A percentile compares a stretch with the other conserved stretches of the same genome.
Conservation (phyloP, 2,113 vertebrate species). For the Cathartes aura region DNA sequence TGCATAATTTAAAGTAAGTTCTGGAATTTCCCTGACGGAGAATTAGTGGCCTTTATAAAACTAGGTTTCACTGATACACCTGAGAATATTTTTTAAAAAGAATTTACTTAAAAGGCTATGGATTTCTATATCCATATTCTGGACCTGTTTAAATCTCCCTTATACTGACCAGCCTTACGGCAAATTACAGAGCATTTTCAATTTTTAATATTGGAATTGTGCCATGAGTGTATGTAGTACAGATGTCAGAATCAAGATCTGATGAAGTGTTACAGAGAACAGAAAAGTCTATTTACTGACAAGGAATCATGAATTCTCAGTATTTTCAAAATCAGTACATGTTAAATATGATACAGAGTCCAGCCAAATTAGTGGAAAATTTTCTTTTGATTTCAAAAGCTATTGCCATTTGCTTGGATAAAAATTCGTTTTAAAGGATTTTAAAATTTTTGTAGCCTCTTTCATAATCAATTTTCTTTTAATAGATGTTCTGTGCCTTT, state of each 20-base stretch:
- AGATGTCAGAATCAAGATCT: neutral
- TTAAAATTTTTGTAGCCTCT: neutral
- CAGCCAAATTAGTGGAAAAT: neutral
- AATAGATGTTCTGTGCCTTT: neutral
- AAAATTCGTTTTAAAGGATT: neutral
- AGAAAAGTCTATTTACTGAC: neutral
- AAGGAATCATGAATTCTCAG: neutral
- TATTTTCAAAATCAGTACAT: neutral
- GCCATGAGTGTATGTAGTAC: neutral
- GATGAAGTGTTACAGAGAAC: neutral
- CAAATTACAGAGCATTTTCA: neutral
- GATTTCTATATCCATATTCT: neutral
- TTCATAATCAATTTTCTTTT: neutral
- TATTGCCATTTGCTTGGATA: neutral
- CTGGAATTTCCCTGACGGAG: neutral
- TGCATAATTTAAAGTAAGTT: neutral
- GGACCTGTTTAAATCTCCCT: neutral
- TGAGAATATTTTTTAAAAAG: neutral
- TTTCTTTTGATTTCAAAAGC: neutral
- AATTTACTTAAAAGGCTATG: neutral
- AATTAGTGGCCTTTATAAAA: neutral
- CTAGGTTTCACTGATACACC: neutral
- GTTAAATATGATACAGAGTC: neutral
- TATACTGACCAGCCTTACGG: neutral
- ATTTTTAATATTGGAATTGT: neutral